Conservation (phyloP, 2,797 vertebrate genomes). For the Tympanoctomys barrerae region DNA sequence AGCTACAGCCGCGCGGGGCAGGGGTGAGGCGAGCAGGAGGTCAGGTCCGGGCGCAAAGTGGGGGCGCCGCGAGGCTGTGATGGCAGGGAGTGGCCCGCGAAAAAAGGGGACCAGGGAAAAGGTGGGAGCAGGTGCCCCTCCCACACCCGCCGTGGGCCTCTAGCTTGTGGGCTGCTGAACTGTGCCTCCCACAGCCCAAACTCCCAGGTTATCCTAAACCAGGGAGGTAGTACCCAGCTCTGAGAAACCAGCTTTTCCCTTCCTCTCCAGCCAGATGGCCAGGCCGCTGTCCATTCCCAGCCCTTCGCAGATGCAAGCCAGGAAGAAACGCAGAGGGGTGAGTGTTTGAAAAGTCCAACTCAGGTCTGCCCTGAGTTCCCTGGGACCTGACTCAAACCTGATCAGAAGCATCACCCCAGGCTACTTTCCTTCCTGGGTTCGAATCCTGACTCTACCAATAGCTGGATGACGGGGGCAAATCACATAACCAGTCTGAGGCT, state of each 20-base stretch:
- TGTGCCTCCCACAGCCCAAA: neutral
- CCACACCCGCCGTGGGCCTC: neutral
- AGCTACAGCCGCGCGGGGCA: neutral
- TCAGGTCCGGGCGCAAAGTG: neutral
- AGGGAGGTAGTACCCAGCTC: neutral
- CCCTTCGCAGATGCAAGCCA: slow-evolving; percentile 95
- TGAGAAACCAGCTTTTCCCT: slow-evolving; percentile 61
- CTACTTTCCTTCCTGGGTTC: neutral
- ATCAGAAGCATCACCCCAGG: neutral
- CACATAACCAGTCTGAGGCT: neutral
- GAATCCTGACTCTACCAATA: neutral
- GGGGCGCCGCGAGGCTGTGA: neutral
- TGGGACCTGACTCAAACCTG: neutral
- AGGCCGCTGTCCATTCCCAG: slow-evolving; percentile 95
- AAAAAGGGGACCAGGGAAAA: slow-evolving; percentile 8
- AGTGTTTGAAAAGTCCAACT: slow-evolving; percentile 79
- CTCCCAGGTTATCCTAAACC: slow-evolving; percentile 52
- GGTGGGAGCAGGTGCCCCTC: neutral
- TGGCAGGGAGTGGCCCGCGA: neutral
- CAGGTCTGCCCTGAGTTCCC: neutral
- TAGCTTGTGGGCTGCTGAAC: neutral
- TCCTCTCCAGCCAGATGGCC: slow-evolving; percentile 92
- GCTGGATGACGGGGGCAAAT: neutral
- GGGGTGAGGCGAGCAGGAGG: neutral
- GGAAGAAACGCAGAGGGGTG: slow-evolving; percentile 97